phyloP scores from a whole-genome alignment of 2,113 vertebrate species.

The Nibea albiflora region DNA sequence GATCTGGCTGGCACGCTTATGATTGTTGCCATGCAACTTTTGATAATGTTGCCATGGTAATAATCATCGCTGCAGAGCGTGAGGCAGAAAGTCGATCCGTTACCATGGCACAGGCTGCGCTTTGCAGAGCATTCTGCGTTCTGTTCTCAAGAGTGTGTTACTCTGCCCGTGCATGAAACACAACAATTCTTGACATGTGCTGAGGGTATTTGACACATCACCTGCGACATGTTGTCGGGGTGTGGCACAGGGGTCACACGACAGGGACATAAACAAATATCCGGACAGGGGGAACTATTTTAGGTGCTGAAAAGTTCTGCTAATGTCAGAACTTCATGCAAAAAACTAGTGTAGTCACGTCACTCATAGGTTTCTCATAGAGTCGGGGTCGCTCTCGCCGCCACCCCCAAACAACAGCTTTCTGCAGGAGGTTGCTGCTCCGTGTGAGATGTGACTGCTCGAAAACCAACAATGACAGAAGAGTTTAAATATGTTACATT shows the following conservation, averaged over 20 bases:
- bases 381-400: no score
- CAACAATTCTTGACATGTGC: neutral
- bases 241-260: no score
- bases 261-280: neutral
- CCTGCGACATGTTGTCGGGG: neutral
- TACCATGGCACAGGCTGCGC: slow-evolving; percentile 48
- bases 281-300: neutral
- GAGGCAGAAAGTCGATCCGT: slow-evolving; percentile 46
- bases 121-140: slow-evolving; percentile 17
- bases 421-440: no score
- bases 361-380: no score
- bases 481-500: no score
- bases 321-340: neutral
- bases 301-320: neutral
- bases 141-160: slow-evolving; percentile 8
- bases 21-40: slow-evolving; percentile 68
- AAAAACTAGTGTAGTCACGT: no score
- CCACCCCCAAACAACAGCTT: no score
- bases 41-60: slow-evolving; percentile 72
- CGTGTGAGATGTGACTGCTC: no score
- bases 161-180: slow-evolving; percentile 14
- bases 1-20: slow-evolving; percentile 28
- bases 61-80: slow-evolving; percentile 30
- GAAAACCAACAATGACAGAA: no score
- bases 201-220: neutral